Percentiles rank a stretch among this genome's conserved stretches.
Conservation (phyloP, 2,888 invertebrate species). For the Glomeris marginata region DNA sequence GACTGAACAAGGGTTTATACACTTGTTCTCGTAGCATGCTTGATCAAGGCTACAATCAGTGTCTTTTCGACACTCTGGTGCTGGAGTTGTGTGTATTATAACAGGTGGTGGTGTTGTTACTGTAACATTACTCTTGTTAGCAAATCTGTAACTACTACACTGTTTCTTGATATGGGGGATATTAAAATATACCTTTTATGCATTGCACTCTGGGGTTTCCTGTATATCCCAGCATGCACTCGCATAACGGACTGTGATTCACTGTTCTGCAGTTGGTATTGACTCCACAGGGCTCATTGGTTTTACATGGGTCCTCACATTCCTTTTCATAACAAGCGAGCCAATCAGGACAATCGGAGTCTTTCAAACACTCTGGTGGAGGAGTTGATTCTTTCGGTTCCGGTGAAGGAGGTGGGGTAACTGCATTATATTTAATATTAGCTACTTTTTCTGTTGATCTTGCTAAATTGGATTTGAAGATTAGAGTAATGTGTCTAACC, state of each 20-base stretch:
- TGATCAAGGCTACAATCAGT: conserved; percentile 47
- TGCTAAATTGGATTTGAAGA: too few species aligned
- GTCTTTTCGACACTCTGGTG: conserved; percentile 8
- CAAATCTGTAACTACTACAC: too few species aligned
- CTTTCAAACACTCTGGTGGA: too few species aligned
- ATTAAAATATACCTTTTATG: conserved; percentile 25
- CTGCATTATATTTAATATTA: too few species aligned
- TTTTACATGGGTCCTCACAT: too few species aligned
- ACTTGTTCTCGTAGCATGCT: conserved; percentile 66
- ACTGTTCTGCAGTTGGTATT: conserved; percentile 57
- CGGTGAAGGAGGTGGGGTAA: background rate
- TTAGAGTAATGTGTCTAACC: too few species aligned
- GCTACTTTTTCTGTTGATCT: too few species aligned
- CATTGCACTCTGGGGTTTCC: conserved; percentile 67
- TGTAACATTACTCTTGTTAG: too few species aligned
- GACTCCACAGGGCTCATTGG: conserved; percentile 52
- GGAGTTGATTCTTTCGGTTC: background rate
- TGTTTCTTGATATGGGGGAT: too few species aligned
- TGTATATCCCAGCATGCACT: conserved; percentile 50
- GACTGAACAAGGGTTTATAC: conserved; percentile 63
- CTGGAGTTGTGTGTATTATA: background rate
- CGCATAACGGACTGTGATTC: conserved; percentile 58
- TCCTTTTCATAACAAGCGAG: too few species aligned
- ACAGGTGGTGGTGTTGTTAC: too few species aligned
- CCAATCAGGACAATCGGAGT: too few species aligned